Evolutionary conservation across 2,797 vertebrate genomes (phyloP).

Genomic region (Chelmon rostratus): DNA sequence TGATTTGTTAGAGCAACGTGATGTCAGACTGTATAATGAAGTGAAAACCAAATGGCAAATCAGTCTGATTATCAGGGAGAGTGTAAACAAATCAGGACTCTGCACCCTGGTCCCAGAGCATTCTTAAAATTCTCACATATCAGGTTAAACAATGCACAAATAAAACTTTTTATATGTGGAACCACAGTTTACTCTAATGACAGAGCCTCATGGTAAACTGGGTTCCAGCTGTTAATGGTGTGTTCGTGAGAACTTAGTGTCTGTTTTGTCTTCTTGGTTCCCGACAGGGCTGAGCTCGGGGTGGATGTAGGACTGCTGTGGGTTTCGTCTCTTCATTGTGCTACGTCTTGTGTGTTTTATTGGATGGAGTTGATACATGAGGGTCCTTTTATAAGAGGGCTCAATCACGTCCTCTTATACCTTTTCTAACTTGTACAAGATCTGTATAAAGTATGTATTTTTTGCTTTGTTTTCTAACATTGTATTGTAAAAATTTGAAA

Average conservation of each 20-base stretch:
- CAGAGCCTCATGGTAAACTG: background rate
- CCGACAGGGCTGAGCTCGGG: conserved; percentile 40
- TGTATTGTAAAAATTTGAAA: background rate
- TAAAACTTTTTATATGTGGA: background rate
- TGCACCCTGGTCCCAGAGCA: too few relatives aligned
- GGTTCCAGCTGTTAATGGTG: background rate
- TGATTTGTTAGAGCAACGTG: too few relatives aligned
- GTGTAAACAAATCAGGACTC: too few relatives aligned
- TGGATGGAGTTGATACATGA: conserved; percentile 5
- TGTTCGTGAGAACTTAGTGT: conserved; percentile 1
- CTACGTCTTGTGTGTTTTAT: background rate
- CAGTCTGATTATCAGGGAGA: too few relatives aligned
- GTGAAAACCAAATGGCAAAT: too few relatives aligned
- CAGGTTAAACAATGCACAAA: too few relatives aligned
- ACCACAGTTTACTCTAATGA: background rate
- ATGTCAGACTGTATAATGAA: too few relatives aligned
- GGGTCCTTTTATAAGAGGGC: background rate
- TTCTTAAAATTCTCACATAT: too few relatives aligned
- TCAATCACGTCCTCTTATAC: background rate
- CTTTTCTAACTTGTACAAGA: background rate
- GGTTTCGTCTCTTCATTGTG: background rate
- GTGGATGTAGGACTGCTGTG: conserved; percentile 10
- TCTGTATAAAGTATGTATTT: background rate
- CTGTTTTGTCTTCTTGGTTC: conserved; percentile 19
- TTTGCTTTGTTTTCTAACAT: conserved; percentile 3